Evolutionary conservation across 2,113 vertebrate species (phyloP), one percentile per base, ranked within the genome.

Genomic region (Nannobrachium achirus): DNA sequence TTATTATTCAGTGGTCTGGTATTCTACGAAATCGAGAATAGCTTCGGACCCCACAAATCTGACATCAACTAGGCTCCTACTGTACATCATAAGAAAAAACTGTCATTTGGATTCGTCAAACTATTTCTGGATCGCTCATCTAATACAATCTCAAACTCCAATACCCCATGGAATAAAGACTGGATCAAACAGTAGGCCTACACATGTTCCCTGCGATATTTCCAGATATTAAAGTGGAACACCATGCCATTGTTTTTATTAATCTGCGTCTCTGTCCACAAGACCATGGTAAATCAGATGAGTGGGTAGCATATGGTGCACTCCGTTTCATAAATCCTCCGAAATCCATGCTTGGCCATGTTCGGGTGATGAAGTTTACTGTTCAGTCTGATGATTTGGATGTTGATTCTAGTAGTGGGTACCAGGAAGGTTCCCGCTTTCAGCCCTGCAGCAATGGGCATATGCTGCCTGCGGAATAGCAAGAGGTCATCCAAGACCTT

Each of bases 351-450:
- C 46, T 33, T 41, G 10, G 60, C 56, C 25, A 41, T 74, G 68
- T 33, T 56, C 66, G 76, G 80, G 86, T 86, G 85, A 69, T 84
- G 81, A 66, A 78, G 61, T 69, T 63, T 80, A 65, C 85, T 83
- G 86, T 89, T 90, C 84, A 88, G 70, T 78, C 79, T 80, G 82
- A 83, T 83, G 72, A 86, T 90, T 78, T 88, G 75, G 77, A 86
- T 72, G 51, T 70, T 51, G 80, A 68, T 63, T 78, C 75, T 75
- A 66, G 78, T 69, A 57, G 57, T 51, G 75, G 50, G 72, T 56
- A 3, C 62, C 16, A 63, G 71, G 76, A 63, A 83, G 78, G 71
- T 80, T 88, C 75, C n/a, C 10, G 75, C 25, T 68, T 69, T 53
- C 10, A 10, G 46, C 73, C 66, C 56, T 6, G 40, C 39, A 0